Base-by-base conservation (phyloP, 2,888 invertebrate species). In the Piscicola geometra region DNA sequence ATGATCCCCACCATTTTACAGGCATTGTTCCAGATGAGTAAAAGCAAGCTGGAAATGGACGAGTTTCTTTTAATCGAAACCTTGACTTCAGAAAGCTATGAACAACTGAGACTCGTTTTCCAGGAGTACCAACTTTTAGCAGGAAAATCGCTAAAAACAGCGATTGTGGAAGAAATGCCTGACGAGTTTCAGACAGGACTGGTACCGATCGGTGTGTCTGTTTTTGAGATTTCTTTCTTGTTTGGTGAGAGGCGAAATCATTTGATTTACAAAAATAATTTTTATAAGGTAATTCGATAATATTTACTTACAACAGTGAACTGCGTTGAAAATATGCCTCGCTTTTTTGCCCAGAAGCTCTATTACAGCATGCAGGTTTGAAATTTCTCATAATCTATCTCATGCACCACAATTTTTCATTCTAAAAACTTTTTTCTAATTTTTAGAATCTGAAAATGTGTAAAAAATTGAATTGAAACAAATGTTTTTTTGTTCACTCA, bases 161-260 rank as follows among this genome's bases (percentile, higher is more conserved):
- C 76, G 25, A 77, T 81, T 71, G 77, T 75, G 68, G 76, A 77
- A 52, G 81, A 81, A 77, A 81, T 93, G 87, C 92, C 92, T 1
- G 93, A 93, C 0, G 92, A 93, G 82, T 88, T 93, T 72, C 90
- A 92, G 86, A 90, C 91, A 81, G 93, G 92, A 32, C 87, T 93
- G 50, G 86, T 92, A 80, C 91, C 93, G 77, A 91, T 93, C 82
- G 93, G 93, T 93, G 86, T n/a, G n/a, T n/a, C n/a, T n/a, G n/a
- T n/a, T n/a, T n/a, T n/a, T n/a, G n/a, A n/a, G n/a, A n/a, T n/a
- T n/a, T n/a, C n/a, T n/a, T n/a, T n/a, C n/a, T n/a, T n/a, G n/a
- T n/a, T n/a, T n/a, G n/a, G n/a, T n/a, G n/a, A n/a, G n/a, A n/a
- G n/a, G n/a, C n/a, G n/a, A n/a, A n/a, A n/a, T n/a, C n/a, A n/a